Evolutionary conservation across 1,140 invertebrate genomes (phyloP).

Genomic region (Drosophila ananassae): DNA sequence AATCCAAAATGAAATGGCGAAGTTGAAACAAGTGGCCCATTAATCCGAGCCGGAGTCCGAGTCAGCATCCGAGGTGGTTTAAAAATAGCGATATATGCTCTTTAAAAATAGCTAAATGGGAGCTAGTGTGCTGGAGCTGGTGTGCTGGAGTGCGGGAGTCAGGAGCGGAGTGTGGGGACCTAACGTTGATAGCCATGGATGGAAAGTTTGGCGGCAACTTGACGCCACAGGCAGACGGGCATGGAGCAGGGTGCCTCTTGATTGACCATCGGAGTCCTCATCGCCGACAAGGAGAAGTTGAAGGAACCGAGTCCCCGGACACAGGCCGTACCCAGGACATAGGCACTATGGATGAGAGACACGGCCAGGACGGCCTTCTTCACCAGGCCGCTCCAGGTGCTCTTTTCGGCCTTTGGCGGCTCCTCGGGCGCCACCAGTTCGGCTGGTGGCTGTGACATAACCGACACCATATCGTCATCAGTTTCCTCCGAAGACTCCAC

Average conservation of each 20-base stretch:
- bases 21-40: too few relatives aligned
- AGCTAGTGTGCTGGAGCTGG: too few relatives aligned
- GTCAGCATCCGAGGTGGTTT: neutral
- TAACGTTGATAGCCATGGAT: neutral
- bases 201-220: neutral
- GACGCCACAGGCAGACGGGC: neutral
- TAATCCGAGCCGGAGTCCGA: too few relatives aligned
- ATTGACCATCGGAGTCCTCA: neutral
- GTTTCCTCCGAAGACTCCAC: neutral
- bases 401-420: neutral
- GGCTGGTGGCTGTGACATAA: neutral
- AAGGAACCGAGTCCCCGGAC: neutral
- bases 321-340: neutral
- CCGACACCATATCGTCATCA: neutral
- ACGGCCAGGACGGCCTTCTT: neutral
- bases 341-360: neutral
- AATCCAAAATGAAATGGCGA: too few relatives aligned
- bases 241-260: neutral
- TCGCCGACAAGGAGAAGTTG: neutral
- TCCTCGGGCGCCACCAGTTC: neutral
- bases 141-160: neutral
- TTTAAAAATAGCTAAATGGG: conserved; percentile 12
- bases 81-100: conserved; percentile 8
- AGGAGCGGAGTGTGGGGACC: neutral
- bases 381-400: neutral